phyloP scores from a whole-genome alignment of 2,888 invertebrate genomes.

The Perdita meconis region DNA sequence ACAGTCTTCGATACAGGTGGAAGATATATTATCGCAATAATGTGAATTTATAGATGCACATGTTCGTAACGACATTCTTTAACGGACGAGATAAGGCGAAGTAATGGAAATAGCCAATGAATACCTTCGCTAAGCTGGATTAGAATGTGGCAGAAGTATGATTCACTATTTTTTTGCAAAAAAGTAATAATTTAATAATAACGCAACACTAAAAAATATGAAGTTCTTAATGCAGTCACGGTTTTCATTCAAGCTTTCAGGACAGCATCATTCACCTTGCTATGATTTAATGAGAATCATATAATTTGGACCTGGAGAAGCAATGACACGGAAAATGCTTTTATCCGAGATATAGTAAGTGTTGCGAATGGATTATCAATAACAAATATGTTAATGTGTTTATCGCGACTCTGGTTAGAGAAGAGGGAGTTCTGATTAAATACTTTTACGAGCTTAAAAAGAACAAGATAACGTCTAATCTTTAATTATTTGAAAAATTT shows the following conservation, averaged over 20 bases:
- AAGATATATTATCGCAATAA: not conserved
- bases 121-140: not conserved
- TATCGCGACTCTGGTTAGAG: conserved; percentile 22
- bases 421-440: conserved; percentile 18
- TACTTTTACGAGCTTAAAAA: not conserved
- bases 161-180: not conserved
- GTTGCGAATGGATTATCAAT: conserved; percentile 19
- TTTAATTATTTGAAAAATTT: not conserved
- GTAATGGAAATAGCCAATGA: not conserved
- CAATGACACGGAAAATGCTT: not conserved
- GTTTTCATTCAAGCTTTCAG: too few relatives aligned
- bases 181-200: not conserved
- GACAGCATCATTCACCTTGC: not conserved
- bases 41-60: conserved; percentile 27
- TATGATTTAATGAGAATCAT: not conserved
- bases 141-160: not conserved
- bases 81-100: not conserved
- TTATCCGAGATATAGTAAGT: conserved; percentile 27
- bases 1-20: conserved; percentile 7
- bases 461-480: conserved; percentile 8
- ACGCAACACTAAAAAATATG: not conserved
- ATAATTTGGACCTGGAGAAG: not conserved
- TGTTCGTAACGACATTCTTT: not conserved
- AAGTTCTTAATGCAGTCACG: not conserved
- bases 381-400: conserved; percentile 8